Conservation (phyloP, 2,888 invertebrate species). For the Latheticus oryzae region DNA sequence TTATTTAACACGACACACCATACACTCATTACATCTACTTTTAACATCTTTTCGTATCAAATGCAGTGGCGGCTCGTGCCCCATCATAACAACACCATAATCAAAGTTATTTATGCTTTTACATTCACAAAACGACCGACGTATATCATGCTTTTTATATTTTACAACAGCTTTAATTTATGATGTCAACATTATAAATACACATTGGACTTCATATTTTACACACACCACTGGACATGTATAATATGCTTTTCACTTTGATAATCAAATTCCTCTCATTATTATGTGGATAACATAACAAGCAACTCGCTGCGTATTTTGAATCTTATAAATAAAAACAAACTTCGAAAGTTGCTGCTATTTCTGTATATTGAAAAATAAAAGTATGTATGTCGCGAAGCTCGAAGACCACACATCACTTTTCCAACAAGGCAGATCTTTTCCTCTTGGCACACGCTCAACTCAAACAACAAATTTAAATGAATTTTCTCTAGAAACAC, state of each 20-base stretch:
- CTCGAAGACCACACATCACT: slow-evolving; percentile 5
- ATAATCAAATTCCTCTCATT: too few relatives aligned
- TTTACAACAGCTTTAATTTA: slow-evolving; percentile 18
- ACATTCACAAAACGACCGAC: slow-evolving; percentile 18
- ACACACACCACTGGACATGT: slow-evolving; percentile 1
- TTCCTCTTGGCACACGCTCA: slow-evolving; percentile 19
- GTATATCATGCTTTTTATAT: slow-evolving; percentile 26
- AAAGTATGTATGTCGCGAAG: too few relatives aligned
- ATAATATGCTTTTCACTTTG: too few relatives aligned
- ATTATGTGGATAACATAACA: too few relatives aligned
- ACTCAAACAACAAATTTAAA: slow-evolving; percentile 15
- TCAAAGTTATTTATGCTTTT: slow-evolving; percentile 26
- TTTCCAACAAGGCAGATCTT: slow-evolving; percentile 13
- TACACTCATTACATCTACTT: slow-evolving; percentile 41
- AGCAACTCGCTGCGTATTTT: too few relatives aligned
- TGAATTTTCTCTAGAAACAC: slow-evolving; percentile 8
- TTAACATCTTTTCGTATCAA: slow-evolving; percentile 36
- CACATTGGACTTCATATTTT: slow-evolving; percentile 9
- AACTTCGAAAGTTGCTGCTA: too few relatives aligned
- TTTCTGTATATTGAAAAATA: too few relatives aligned
- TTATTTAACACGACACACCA: slow-evolving; percentile 40
- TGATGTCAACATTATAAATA: slow-evolving; percentile 24
- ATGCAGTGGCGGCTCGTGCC: slow-evolving; percentile 24
- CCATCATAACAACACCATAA: slow-evolving; percentile 19
- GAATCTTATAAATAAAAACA: too few relatives aligned